Conservation (phyloP, 2,888 invertebrate species). For the Trichogramma dendrolimi region DNA sequence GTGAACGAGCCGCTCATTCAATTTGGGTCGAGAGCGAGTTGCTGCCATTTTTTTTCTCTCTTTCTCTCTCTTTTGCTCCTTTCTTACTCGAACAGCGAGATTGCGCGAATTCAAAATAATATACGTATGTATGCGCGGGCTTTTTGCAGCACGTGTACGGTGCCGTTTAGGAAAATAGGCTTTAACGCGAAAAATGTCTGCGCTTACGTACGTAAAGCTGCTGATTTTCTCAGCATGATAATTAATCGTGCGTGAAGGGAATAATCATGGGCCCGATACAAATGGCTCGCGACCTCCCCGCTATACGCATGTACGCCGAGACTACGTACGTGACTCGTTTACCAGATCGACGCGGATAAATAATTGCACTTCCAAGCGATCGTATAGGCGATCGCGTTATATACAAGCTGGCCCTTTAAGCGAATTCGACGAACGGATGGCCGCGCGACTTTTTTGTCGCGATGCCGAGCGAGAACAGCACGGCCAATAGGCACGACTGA, state of each 20-base stretch:
- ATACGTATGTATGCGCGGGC: no score
- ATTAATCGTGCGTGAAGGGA: constrained; percentile 26
- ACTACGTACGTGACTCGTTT: constrained; percentile 41
- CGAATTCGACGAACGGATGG: constrained; percentile 26
- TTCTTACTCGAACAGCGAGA: no score
- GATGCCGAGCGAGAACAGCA: constrained; percentile 1
- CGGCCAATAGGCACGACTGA: background rate
- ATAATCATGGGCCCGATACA: constrained; percentile 9
- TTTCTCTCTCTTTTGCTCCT: background rate
- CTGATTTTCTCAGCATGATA: constrained; percentile 15
- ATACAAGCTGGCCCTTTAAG: constrained; percentile 22
- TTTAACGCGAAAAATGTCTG: background rate
- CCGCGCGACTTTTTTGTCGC: background rate
- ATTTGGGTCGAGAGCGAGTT: no score
- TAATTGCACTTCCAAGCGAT: constrained; percentile 34
- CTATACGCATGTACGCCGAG: constrained; percentile 4
- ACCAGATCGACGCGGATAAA: constrained; percentile 40
- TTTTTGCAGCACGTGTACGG: no score
- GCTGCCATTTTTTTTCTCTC: constrained; percentile 4
- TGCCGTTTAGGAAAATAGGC: background rate
- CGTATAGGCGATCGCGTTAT: constrained; percentile 25
- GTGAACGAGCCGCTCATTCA: no score
- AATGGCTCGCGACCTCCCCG: constrained; percentile 7
- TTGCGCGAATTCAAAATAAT: no score
- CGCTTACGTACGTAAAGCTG: background rate